Base-by-base conservation (phyloP, 1,140 invertebrate genomes). In the Hyposmocoma kahamanoa region DNA sequence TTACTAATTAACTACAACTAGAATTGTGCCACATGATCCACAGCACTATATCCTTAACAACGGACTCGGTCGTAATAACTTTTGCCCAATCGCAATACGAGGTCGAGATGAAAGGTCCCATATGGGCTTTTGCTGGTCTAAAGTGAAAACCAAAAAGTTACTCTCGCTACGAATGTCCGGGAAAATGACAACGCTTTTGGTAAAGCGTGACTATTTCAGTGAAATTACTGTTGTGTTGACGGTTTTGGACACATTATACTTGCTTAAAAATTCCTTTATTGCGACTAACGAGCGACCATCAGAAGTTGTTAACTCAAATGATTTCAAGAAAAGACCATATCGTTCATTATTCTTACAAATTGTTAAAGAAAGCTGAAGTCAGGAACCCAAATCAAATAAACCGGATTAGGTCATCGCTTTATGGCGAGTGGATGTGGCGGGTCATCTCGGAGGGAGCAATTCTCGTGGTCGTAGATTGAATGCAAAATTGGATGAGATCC, bases 401-500 rank as follows among this genome's bases (percentile, higher is more conserved):
- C 62, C 54, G 67, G 80, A 84, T 84, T 76, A 75, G 74, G 72
- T 76, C 70, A 82, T 78, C 76, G 67, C 67, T 82, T 80, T 84
- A 84, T 69, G 57, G 67, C 56, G 64, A 64, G 60, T 66, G 59
- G 74, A 80, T 77, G 69, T 70, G 70, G 72, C 72, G 74, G 79
- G 80, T 80, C 76, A 84, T 84, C 80, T 80, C 65, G 60, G 63
- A 75, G 70, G 78, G 66, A 77, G 76, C 77, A 71, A 84, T 84
- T 80, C 74, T 76, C 71, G 69, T 63, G 80, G 67, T 73, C 75
- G 72, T 74, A 84, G 75, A 84, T 84, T 84, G 72, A 78, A 84
- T 84, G 80, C 76, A 80, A 84, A 84, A 84, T 81, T 80, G 76
- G 77, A 84, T 81, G 76, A 78, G 76, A 71, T 73, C 72, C 67